Base-by-base conservation (phyloP, 2,113 vertebrate species). In the Haliaeetus leucogaster region DNA sequence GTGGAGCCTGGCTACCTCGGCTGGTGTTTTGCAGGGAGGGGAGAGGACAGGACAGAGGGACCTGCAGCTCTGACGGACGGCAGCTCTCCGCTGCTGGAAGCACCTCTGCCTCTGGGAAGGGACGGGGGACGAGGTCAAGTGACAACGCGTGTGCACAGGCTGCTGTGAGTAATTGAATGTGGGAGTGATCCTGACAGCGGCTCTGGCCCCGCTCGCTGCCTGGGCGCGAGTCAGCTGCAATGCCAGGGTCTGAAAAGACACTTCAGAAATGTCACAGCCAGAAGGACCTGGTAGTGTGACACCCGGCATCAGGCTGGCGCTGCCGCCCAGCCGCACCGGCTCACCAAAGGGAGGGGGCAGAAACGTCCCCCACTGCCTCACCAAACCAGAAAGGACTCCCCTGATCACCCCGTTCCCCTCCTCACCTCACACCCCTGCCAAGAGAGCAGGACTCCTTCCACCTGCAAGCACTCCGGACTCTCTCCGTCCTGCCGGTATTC, bases 101-200 rank as follows among this genome's bases (percentile, higher is more conserved):
- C n/a, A 76, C 61, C 40, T 94, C 65, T 92, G 47, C 30, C 36
- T 76, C 34, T 56, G 36, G 50, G 65, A 95, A 83, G 42, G 76
- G 72, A 43, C 3, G 0, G 55, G 47, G 36, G 45, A 79, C 0
- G 21, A 92, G 90, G 65, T 84, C 82, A 20, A 90, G 63, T 50
- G 79, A 92, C 86, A 78, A 66, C 0, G 7, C 1, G 7, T 90
- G 76, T 62, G 45, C 79, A 70, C 42, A 66, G 79, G 42, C 79
- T 86, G 62, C 78, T 0, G 5, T 93, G 90, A 92, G 92, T 93
- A 92, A 95, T 74, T 94, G 85, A 68, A 86, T 3, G 61, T 93
- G 93, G 87, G 87, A 95, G 74, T 88, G 87, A 94, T 92, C 78
- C 88, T 90, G 86, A 93, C 89, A 95, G 89, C 47, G 2, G 67